phyloP scores from a whole-genome alignment of 2,113 vertebrate genomes.

The Chionis minor region DNA sequence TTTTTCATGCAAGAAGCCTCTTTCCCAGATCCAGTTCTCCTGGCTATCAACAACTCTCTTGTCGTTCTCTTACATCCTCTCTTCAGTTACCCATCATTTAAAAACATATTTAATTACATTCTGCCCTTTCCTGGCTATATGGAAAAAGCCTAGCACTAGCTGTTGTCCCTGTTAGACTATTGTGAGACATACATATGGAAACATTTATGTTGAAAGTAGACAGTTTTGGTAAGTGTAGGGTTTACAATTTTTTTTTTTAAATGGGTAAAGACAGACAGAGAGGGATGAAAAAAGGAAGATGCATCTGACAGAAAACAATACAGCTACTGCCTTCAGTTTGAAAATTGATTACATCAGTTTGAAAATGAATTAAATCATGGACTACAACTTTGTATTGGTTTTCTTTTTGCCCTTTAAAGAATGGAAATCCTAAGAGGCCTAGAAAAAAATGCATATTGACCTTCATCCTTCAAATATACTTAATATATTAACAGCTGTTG shows the following conservation, averaged over 20 bases:
- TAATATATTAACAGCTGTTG: neutral
- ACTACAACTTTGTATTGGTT: neutral
- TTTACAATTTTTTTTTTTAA: neutral
- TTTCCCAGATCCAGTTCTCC: neutral
- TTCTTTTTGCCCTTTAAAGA: neutral
- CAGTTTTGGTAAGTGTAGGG: neutral
- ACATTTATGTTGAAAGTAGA: conserved; percentile 1
- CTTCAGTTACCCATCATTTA: neutral
- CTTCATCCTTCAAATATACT: neutral
- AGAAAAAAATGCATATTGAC: neutral
- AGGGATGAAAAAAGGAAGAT: neutral
- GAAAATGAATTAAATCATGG: neutral
- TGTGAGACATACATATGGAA: neutral
- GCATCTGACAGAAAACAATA: neutral
- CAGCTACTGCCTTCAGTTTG: neutral
- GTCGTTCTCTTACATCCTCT: neutral
- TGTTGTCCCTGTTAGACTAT: neutral
- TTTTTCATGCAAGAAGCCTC: neutral
- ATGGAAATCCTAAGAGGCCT: neutral
- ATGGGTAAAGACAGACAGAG: neutral
- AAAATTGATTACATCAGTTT: neutral
- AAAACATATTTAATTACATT: neutral
- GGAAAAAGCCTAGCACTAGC: neutral
- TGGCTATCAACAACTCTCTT: neutral
- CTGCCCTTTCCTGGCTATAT: neutral